phyloP scores from a whole-genome alignment of 53 echinoderm and acorn worm genomes.

The Glandiceps talaboti region DNA sequence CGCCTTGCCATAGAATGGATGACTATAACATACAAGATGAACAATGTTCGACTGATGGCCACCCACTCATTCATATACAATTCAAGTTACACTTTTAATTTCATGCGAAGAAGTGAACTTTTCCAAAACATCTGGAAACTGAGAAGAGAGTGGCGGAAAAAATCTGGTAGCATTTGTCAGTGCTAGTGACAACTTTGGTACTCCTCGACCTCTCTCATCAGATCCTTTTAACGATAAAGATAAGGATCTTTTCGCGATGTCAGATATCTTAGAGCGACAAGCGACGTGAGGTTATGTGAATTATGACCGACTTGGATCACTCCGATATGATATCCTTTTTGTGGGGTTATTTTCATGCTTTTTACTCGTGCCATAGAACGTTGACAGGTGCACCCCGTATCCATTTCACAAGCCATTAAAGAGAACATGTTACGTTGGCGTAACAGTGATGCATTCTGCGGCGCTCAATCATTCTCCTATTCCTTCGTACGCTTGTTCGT shows the following conservation, averaged over 20 bases:
- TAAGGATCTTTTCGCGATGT: neutral
- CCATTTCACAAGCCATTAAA: neutral
- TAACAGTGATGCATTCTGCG: neutral
- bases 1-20: no score
- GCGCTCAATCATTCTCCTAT: neutral
- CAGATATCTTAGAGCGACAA: neutral
- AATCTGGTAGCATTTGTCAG: no score
- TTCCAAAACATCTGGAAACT: no score
- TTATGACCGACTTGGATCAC: neutral
- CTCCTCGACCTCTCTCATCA: no score
- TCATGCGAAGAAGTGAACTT: no score
- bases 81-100: no score
- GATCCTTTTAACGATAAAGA: no score
- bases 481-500: neutral
- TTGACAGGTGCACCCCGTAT: neutral
- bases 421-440: neutral
- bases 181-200: neutral
- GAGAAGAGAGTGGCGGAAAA: no score
- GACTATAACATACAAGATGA: no score
- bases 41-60: no score
- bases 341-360: neutral
- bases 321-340: neutral
- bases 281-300: neutral
- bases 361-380: neutral
- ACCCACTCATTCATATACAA: no score